Base-by-base conservation (phyloP, 1,140 invertebrate genomes). In the Bombus waltoni region DNA sequence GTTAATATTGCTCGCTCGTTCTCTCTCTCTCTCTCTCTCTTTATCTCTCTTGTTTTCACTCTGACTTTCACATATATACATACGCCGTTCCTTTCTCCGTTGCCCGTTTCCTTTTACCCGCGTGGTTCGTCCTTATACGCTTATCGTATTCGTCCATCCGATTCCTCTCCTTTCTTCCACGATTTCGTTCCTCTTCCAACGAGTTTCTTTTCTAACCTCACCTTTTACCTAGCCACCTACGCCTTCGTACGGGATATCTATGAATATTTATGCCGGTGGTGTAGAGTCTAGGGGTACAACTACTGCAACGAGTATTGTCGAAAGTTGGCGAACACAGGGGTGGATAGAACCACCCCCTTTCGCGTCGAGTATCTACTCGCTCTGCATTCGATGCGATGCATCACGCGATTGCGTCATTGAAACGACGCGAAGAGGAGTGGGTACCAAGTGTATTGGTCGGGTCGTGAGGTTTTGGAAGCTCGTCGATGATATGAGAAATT, bases 1-100 rank as follows among this genome's bases (percentile, higher is more conserved):
- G 93, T 95, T 95, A 94, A 94, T 94, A 94, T 94, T 90, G 91
- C 91, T 88, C 89, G 91, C 88, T 86, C 87, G 86, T 88, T 84
- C 86, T 85, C 86, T 83, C 82, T 81, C 77, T 77, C 42, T 81
- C 66, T 84, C 83, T 82, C 84, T 85, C 82, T 76, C 75, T 77
- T 57, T 82, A 57, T 83, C 81, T 84, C 88, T 87, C 82, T 59
- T 62, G 78, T 79, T 76, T 80, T 88, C 87, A 81, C 87, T 81
- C 81, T 83, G 77, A 68, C 81, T 83, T 71, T 75, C 59, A 72
- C 82, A 66, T 83, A 32, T 40, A 57, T 35, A 28, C 10, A 40
- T 35, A 32, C 57, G 38, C 6, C 44, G 8, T n/a, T 32, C 66
- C 71, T 62, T 71, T 74, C 68, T 44, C 59, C 57, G 53, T 59